A percentile compares a stretch with the other conserved stretches of the same genome.
phyloP scores from a whole-genome alignment of 1,140 invertebrate species.

The Saccostrea echinata region DNA sequence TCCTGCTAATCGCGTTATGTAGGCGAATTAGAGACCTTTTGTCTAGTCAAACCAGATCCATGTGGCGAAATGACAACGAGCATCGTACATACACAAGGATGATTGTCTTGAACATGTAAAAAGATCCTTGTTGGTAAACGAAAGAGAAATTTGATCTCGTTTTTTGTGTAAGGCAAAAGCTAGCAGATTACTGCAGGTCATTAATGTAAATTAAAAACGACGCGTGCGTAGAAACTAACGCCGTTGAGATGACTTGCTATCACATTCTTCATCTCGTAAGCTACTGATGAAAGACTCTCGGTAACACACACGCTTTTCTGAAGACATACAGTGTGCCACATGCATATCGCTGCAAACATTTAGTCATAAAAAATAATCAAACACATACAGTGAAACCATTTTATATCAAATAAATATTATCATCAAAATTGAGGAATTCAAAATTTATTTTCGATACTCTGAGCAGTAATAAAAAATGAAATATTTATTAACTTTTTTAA shows the following conservation, averaged over 20 bases:
- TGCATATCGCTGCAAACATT: not conserved
- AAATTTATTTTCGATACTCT: too few species aligned
- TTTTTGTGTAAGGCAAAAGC: constrained; percentile 30
- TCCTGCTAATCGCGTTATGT: constrained; percentile 34
- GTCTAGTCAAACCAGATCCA: constrained; percentile 28
- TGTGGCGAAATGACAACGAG: constrained; percentile 21
- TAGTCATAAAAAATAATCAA: too few species aligned
- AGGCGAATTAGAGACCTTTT: constrained; percentile 34
- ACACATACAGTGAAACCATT: too few species aligned
- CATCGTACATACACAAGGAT: not conserved
- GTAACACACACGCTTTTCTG: not conserved
- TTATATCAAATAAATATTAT: too few species aligned
- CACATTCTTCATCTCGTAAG: constrained; percentile 17
- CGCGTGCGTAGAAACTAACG: constrained; percentile 17
- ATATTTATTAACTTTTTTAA: too few species aligned
- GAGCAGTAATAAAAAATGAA: too few species aligned
- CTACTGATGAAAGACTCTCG: constrained; percentile 13
- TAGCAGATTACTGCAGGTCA: constrained; percentile 11
- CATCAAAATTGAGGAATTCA: too few species aligned
- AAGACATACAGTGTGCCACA: not conserved
- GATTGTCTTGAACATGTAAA: constrained; percentile 27
- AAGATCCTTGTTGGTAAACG: not conserved
- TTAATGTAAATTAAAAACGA: constrained; percentile 24
- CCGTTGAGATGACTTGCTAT: not conserved
- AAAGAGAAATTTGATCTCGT: constrained; percentile 19